Percentiles rank a stretch among this genome's conserved stretches.
Evolutionary conservation across 1,140 invertebrate species (phyloP).

Genomic region (Vanessa tameamea): DNA sequence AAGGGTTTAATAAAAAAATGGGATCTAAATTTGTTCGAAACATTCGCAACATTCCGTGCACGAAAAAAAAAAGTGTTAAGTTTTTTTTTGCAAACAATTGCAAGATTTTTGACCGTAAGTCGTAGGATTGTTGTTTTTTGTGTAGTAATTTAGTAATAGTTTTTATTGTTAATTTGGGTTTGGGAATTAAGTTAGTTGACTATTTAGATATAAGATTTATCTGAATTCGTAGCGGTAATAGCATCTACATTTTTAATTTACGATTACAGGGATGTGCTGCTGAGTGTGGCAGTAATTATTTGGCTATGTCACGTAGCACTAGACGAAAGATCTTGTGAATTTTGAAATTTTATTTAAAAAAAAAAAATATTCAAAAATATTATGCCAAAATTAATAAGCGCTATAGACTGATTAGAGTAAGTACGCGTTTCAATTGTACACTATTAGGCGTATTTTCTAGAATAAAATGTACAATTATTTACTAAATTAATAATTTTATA

Average conservation of each 20-base stretch:
- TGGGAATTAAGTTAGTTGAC: constrained; percentile 78
- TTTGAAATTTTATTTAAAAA: constrained; percentile 51
- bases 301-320: constrained; percentile 55
- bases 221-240: constrained; percentile 77
- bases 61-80: constrained; percentile 67
- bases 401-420: constrained; percentile 81
- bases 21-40: constrained; percentile 60
- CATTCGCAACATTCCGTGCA: constrained; percentile 76
- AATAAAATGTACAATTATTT: constrained; percentile 79
- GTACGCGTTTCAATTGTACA: constrained; percentile 77
- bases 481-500: constrained; percentile 77
- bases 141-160: constrained; percentile 75
- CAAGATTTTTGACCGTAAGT: constrained; percentile 59
- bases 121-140: constrained; percentile 77
- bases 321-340: constrained; percentile 58
- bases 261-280: constrained; percentile 79
- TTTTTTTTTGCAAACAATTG: constrained; percentile 76
- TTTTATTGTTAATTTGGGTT: constrained; percentile 80
- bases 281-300: constrained; percentile 58
- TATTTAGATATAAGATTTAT: constrained; percentile 76
- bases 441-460: constrained; percentile 79
- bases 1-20: constrained; percentile 43
- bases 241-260: constrained; percentile 74
- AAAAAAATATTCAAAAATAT: constrained; percentile 56
- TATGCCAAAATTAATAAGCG: constrained; percentile 78